Evolutionary conservation across 1,140 invertebrate species (phyloP), one percentile per base, ranked within the genome.

Genomic region (Psilanteris sp.): DNA sequence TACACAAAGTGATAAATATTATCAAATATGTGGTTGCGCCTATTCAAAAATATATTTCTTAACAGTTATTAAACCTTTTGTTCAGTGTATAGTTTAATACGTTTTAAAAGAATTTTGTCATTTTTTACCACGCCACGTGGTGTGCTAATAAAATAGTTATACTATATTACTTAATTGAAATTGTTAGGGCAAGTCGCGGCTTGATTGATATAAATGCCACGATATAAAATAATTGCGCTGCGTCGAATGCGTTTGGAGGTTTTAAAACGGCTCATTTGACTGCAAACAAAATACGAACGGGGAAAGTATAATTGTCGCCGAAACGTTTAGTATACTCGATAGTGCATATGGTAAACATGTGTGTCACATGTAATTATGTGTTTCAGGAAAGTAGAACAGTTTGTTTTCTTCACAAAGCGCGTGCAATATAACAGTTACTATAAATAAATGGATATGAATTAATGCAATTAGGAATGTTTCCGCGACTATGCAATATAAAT

Each of bases 301-400:
- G 43, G 72, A 76, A 76, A 76, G 73, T 76, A 55, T 44, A 70
- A 71, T 70, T 61, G 54, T 74, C 57, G 29, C 18, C 26, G 22
- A 46, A 32, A 50, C 31, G 43, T 48, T 70, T 71, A 44, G 34
- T 39, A 68, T 14, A 52, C 52, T 64, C 50, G 66, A 78, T 77
- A 67, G 73, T 57, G 71, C 70, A 73, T 74, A 71, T 71, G 66
- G 75, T 71, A 75, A 78, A 57, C 78, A 81, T 83, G 70, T 83
- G 32, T 83, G 81, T 79, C 81, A 77, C 71, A 68, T 75, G 75
- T 78, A 80, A 81, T 78, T 78, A 68, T 62, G 70, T 70, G 79
- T 78, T 68, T 15, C 18, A 77, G 71, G 77, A 83, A 83, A 83
- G 81, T 83, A 78, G 79, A 80, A 81, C 81, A 74, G 52, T 80